Base-by-base conservation (phyloP, 1,140 invertebrate genomes). In the Leptestheria dahalacensis region DNA sequence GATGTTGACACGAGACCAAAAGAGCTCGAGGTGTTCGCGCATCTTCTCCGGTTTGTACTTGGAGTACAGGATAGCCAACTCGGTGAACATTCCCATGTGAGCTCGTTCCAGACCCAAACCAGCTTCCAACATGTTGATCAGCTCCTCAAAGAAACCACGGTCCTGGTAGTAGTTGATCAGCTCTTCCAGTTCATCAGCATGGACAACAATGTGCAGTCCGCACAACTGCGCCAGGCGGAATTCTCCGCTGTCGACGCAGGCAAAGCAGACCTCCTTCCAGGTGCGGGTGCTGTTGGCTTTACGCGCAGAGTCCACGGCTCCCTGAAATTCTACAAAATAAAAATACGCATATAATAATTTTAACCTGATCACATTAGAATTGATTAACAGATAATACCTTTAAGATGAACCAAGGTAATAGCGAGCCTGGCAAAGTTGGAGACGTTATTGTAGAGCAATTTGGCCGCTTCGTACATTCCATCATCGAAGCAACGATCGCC, bases 71-170 rank as follows among this genome's bases (percentile, higher is more conserved):
- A 81, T 82, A 52, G 96, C 97, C 62, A 99, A 76, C 73, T 99
- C 97, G 1, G 96, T 99, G 73, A 99, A 99, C 95, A 99, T 99
- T 61, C 97, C 97, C 96, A 99, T 99, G 68, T 99, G 97, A 21
- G 96, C 95, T 41, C 96, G 79, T 74, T 99, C 97, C 41, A 99
- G 73, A 1, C 96, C 92, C 51, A 99, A 75, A 3, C 95, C 96
- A 41, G 96, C 94, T 74, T 99, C 97, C 33, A 99, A 74, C 49
- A 99, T 73, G 63, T 88, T 85, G 64, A 99, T 99, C 20, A 99
- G 76, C 72, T 99, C 95, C 66, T 99, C 95, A 72, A 99, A 99
- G 71, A 96, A 91, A 2, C 96, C 97, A 63, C 92, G 82, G 71
- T 91, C 87, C 74, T 92, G 88, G 73, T 99, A 99, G 70, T 97